These are phyloP conservation scores for Rhea americana DNA, from an alignment of 2,113 vertebrate species.

Conservation along the genomic window DNA sequence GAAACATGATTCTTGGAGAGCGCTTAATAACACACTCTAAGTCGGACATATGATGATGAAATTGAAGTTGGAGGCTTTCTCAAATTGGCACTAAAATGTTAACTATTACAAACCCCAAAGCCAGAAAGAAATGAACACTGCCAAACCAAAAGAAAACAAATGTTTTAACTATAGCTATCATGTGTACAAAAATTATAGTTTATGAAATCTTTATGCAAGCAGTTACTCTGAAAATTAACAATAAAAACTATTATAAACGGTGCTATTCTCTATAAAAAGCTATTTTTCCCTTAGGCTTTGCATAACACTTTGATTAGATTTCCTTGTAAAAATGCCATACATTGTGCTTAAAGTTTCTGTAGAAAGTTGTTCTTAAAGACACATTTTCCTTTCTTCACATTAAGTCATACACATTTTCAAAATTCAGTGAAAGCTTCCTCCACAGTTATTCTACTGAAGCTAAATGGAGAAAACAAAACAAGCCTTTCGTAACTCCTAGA, in stretches of 20 bases:
- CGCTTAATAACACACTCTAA: slow-evolving; percentile 23
- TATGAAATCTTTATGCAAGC: slow-evolving; percentile 29
- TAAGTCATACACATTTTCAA: not conserved
- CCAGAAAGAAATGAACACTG: slow-evolving; percentile 21
- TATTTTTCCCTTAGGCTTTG: not conserved
- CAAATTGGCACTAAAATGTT: slow-evolving; percentile 16
- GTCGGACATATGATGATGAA: not conserved
- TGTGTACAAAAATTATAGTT: slow-evolving; percentile 56
- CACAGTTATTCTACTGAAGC: not conserved
- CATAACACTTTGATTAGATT: not conserved
- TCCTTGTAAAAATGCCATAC: not conserved
- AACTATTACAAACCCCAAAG: slow-evolving; percentile 27
- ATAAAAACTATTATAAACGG: not conserved
- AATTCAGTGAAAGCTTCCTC: not conserved
- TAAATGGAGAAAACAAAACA: not conserved
- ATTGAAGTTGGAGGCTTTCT: slow-evolving; percentile 8
- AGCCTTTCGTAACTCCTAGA: not conserved
- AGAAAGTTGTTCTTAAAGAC: not conserved
- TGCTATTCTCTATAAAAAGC: not conserved
- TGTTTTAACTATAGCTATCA: slow-evolving; percentile 37
- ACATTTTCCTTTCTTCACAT: not conserved
- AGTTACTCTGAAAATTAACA: slow-evolving; percentile 44
- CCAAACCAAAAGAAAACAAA: slow-evolving; percentile 47
- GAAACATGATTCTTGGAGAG: slow-evolving; percentile 36
- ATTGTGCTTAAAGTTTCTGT: not conserved